These are phyloP conservation scores for Tenthredo notha DNA, from an alignment of 2,888 invertebrate genomes.

Conservation along the genomic window DNA sequence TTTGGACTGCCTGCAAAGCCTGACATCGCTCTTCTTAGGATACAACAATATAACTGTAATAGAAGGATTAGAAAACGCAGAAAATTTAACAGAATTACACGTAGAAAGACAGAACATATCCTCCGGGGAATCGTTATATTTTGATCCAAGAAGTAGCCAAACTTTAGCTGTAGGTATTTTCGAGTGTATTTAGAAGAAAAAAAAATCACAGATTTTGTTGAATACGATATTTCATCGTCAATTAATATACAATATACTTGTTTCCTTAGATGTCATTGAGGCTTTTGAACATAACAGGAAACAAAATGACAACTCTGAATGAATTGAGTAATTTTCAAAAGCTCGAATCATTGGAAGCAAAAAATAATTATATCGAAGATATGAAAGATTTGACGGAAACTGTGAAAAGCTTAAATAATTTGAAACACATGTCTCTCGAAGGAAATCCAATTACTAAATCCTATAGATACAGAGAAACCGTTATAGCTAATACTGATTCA, in stretches of 20 bases:
- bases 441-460: slow-evolving; percentile 84
- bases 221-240: neutral
- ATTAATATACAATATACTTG: slow-evolving; percentile 55
- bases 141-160: slow-evolving; percentile 83
- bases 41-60: slow-evolving; percentile 85
- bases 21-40: slow-evolving; percentile 89
- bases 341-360: slow-evolving; percentile 81
- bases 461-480: slow-evolving; percentile 84
- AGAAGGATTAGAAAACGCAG: slow-evolving; percentile 84
- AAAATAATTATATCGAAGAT: slow-evolving; percentile 81
- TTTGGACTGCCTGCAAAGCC: slow-evolving; percentile 81
- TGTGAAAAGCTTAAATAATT: slow-evolving; percentile 80
- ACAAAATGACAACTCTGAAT: slow-evolving; percentile 81
- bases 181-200: neutral
- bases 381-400: slow-evolving; percentile 80
- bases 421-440: slow-evolving; percentile 81
- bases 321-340: slow-evolving; percentile 80
- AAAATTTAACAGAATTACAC: slow-evolving; percentile 84
- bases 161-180: slow-evolving; percentile 81
- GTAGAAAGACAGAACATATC: slow-evolving; percentile 84
- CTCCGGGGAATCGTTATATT: slow-evolving; percentile 82
- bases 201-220: neutral
- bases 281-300: slow-evolving; percentile 83
- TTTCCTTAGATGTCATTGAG: slow-evolving; percentile 80
- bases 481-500: slow-evolving; percentile 83